Percentiles rank a stretch among this genome's conserved stretches.
These are phyloP conservation scores for Schizopygopsis pylzovi DNA, from an alignment of 2,797 vertebrate genomes.

Conservation along the genomic window DNA sequence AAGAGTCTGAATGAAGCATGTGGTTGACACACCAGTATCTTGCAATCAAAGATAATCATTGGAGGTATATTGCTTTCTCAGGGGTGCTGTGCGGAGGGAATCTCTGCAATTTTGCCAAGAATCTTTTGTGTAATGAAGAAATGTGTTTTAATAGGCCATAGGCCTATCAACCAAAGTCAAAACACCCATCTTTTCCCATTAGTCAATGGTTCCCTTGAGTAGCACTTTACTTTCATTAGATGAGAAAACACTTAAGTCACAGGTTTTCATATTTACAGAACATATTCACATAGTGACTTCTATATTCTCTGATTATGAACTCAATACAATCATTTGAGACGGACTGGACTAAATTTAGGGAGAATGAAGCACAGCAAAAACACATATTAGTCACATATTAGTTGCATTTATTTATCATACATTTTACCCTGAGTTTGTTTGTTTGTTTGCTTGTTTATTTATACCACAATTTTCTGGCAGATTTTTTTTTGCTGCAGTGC, in stretches of 20 bases:
- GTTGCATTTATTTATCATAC: no score
- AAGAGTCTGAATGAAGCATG: not conserved
- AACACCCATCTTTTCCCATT: not conserved
- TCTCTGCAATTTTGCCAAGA: not conserved
- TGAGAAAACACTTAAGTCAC: not conserved
- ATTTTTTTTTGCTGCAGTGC: no score
- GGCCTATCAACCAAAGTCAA: not conserved
- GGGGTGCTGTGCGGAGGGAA: constrained; percentile 1
- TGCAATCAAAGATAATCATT: not conserved
- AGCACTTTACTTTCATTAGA: not conserved
- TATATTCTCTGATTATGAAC: not conserved
- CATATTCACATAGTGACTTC: not conserved
- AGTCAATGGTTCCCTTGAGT: not conserved
- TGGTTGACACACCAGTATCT: not conserved
- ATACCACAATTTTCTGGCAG: no score
- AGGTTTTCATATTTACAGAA: not conserved
- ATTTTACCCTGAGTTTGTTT: no score
- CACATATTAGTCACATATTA: no score
- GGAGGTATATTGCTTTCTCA: not conserved
- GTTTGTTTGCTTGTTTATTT: no score
- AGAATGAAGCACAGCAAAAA: not conserved
- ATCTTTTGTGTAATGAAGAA: constrained; percentile 1
- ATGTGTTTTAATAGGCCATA: not conserved
- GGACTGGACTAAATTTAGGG: not conserved
- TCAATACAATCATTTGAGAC: not conserved